A percentile compares a stretch with the other conserved stretches of the same genome.
phyloP scores from a whole-genome alignment of 2,113 vertebrate species.

The Leucosticte australis region DNA sequence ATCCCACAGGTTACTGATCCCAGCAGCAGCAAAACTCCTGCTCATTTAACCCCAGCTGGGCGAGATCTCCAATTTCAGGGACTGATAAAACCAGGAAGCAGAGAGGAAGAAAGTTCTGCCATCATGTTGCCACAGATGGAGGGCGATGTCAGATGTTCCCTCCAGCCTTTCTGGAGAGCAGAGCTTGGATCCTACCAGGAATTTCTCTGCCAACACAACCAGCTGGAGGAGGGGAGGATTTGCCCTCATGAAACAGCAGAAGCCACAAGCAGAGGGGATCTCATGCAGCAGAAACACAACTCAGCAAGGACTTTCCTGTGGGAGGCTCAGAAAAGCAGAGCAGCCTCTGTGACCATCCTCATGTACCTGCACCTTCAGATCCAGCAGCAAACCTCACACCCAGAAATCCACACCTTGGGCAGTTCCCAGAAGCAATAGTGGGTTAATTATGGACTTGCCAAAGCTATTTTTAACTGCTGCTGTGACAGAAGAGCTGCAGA shows the following conservation, averaged over 20 bases:
- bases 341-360: neutral
- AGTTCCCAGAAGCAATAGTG: neutral
- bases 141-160: accelerated
- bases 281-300: neutral
- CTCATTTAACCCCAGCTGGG: neutral
- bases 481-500: neutral
- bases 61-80: accelerated
- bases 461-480: neutral
- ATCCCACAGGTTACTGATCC: neutral
- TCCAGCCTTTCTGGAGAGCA: neutral
- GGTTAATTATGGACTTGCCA: neutral
- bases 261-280: neutral
- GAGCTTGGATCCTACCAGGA: neutral
- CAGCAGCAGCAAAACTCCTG: neutral
- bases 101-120: too few species aligned
- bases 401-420: neutral
- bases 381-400: neutral
- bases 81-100: neutral
- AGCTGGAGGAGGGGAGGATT: neutral
- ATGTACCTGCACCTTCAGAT: neutral
- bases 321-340: neutral
- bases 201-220: neutral
- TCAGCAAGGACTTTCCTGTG: constrained; percentile 1
- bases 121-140: neutral
- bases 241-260: neutral